Conservation (phyloP, 1,140 invertebrate genomes). For the Bombus breviceps region DNA sequence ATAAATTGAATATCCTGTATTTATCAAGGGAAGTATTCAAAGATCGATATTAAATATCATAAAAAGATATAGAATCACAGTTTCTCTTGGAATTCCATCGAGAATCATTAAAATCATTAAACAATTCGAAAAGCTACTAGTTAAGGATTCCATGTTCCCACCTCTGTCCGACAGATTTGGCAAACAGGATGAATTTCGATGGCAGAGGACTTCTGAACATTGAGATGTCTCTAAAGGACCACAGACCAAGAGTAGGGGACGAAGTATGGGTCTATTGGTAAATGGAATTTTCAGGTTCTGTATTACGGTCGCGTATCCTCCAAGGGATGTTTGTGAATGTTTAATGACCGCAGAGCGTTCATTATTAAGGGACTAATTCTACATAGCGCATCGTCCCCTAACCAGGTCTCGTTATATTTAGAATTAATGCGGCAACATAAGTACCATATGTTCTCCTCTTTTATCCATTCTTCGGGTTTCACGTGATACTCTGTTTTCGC, state of each 20-base stretch:
- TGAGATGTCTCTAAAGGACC: constrained; percentile 20
- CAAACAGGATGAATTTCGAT: neutral
- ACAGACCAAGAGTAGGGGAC: neutral
- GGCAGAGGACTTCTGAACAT: constrained; percentile 25
- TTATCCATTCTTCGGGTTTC: neutral
- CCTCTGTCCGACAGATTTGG: neutral
- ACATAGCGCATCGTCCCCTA: constrained; percentile 10
- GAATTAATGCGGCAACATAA: neutral
- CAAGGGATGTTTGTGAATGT: constrained; percentile 24
- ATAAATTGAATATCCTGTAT: neutral
- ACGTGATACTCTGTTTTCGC: neutral
- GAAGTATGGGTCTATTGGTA: constrained; percentile 18
- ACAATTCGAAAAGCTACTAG: neutral
- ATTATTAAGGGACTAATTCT: constrained; percentile 53
- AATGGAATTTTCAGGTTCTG: constrained; percentile 43
- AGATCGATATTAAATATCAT: too few species aligned
- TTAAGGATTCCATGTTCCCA: neutral
- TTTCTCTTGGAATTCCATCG: neutral
- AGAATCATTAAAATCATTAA: neutral
- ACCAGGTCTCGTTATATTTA: constrained; percentile 17
- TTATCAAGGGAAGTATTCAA: too few species aligned
- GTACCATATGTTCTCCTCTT: too few species aligned
- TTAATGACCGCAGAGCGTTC: constrained; percentile 29
- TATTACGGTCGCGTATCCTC: neutral
- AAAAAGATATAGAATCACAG: too few species aligned